Evolutionary conservation across 2,888 invertebrate species (phyloP), one percentile per base, ranked within the genome.

Genomic region (Sinelater perroti): DNA sequence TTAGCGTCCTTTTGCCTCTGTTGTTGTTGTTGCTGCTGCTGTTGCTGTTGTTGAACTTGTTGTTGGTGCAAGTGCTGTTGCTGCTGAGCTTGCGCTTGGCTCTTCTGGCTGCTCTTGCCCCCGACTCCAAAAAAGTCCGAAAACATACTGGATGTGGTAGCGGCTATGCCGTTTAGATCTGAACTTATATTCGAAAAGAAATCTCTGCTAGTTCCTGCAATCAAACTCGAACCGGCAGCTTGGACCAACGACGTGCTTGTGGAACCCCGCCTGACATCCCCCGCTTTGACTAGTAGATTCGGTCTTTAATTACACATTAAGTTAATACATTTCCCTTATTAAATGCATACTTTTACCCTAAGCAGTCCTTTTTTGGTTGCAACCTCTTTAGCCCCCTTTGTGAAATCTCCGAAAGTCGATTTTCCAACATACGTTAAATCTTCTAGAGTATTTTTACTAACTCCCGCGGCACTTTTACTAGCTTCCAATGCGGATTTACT

Each of bases 61-160:
- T 70, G 71, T 42, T 65, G 64, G 36, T 16, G 50, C 58, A 68
- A 67, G 30, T 71, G 72, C 16, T 56, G 60, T 26, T 70, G 71
- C 36, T 64, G 64, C 33, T 13, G 47, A n/a, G 65, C 63, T 51
- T 70, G 68, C 51, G 64, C 67, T 5, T 63, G 46, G 64, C 70
- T 36, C 57, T 68, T 67, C 52, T 71, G 72, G 14, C 57, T 61
- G 8, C 64, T 66, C 62, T 76, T 87, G 77, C 86, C 87, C 28
- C 81, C 82, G 16, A 49, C 58, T 75, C 96, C 94, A 77, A 97
- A 96, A 69, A 97, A 85, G 76, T 95, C 97, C 51, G 94, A 94
- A 74, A 97, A 93, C 87, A 97, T 95, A 76, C 89, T 95, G 10
- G 93, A 88, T 0, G 95, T 96, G 63, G 96, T 94, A 1, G 94